A percentile compares a stretch with the other conserved stretches of the same genome.
These are phyloP conservation scores for Lerema accius DNA, from an alignment of 1,140 invertebrate genomes.

Conservation along the genomic window DNA sequence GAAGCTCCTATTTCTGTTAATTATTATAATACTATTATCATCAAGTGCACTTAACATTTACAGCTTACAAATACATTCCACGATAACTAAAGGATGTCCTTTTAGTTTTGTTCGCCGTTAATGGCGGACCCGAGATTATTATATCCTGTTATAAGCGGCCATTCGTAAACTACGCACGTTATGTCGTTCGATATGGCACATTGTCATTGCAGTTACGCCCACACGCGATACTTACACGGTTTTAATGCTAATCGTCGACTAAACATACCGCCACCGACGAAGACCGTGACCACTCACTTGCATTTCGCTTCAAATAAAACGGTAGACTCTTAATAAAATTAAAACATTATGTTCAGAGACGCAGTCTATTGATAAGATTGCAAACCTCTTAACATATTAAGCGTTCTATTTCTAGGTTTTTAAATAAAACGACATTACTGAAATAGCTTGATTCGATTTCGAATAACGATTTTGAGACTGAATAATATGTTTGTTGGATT, in stretches of 20 bases:
- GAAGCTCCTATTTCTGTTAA: neutral
- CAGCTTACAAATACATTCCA: neutral
- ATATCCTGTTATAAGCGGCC: conserved; percentile 17
- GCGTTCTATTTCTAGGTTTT: too few relatives aligned
- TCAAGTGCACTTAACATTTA: neutral
- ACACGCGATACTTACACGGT: conserved; percentile 32
- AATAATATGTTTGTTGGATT: too few relatives aligned
- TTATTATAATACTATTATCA: neutral
- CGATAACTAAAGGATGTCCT: neutral
- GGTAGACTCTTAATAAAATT: neutral
- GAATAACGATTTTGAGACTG: too few relatives aligned
- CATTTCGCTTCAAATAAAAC: conserved; percentile 1
- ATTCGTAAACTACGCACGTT: conserved; percentile 43
- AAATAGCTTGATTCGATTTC: too few relatives aligned
- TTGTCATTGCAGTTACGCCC: conserved; percentile 46
- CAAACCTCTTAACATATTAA: too few relatives aligned
- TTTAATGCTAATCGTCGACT: conserved; percentile 17
- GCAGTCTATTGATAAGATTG: neutral
- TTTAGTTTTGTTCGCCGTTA: neutral
- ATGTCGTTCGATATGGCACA: conserved; percentile 38
- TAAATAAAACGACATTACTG: too few relatives aligned
- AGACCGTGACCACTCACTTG: conserved; percentile 9
- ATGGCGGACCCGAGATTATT: conserved; percentile 9
- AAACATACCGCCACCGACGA: conserved; percentile 19
- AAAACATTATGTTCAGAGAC: neutral